Evolutionary conservation across 1,140 invertebrate species (phyloP), one percentile per base, ranked within the genome.

Genomic region (Holotrichia oblita): DNA sequence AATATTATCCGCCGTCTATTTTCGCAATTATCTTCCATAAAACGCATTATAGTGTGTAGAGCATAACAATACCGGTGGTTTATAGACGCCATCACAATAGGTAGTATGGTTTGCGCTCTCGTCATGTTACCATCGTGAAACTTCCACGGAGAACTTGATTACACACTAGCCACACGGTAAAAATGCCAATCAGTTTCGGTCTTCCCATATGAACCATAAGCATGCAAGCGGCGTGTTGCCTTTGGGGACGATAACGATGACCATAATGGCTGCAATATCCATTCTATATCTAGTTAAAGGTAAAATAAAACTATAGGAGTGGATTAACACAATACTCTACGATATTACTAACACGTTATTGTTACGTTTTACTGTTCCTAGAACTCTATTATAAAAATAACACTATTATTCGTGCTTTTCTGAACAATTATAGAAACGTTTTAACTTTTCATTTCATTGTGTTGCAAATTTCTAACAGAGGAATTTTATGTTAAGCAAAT

Each of bases 1-100:
- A 55, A 55, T 55, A 55, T n/a, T 55, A 55, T n/a, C n/a, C n/a
- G 14, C 9, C 14, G n/a, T 7, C 48, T 55, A 17, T 55, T 55
- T 55, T 55, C 48, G 48, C 48, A 55, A 55, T 55, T 55, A 55
- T 55, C 48, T 17, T 17, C 48, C 48, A 55, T 55, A 55, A 55
- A 55, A 55, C 48, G 48, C 48, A 55, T 55, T 55, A 55, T 17
- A 17, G 14, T 55, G 48, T 17, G n/a, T 17, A 17, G 14, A 55
- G 48, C 17, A 14, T 55, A 55, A 55, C 48, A 55, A 55, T 55
- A 55, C 14, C 48, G 48, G 48, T 55, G 48, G 48, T 55, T 55
- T 55, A 55, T 55, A 55, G n/a, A 55, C 48, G 17, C 48, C 48
- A 17, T 55, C 48, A 55, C 48, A 55, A 55, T 55, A 55, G 48